A percentile compares a stretch with the other conserved stretches of the same genome.
Evolutionary conservation across 2,797 vertebrate genomes (phyloP).

Genomic region (Pyrocephalus nanus): DNA sequence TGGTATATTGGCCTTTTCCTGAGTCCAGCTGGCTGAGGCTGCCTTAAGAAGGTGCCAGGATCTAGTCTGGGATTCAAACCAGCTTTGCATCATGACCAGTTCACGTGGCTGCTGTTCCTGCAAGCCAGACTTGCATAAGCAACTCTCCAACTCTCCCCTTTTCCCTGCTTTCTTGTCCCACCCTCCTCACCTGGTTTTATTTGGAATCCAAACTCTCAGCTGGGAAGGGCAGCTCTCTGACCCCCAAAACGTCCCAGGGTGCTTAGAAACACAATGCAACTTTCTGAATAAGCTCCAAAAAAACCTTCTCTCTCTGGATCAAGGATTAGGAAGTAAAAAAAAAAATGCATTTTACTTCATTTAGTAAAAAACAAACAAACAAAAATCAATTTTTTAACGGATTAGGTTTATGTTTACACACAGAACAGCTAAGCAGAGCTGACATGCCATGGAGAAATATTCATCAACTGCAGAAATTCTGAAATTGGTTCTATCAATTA

Average conservation of each 20-base stretch:
- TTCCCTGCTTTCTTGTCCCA: background rate
- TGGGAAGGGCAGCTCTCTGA: background rate
- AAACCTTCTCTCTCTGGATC: background rate
- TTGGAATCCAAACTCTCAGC: background rate
- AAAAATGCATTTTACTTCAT: background rate
- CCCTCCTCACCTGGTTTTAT: background rate
- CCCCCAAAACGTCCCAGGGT: too few species aligned
- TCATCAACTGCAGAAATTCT: background rate
- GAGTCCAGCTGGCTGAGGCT: background rate
- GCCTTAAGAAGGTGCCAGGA: background rate
- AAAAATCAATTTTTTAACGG: background rate
- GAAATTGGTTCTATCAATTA: background rate
- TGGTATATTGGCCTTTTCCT: accelerated
- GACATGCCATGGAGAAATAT: background rate
- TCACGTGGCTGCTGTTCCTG: background rate
- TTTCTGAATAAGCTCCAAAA: background rate
- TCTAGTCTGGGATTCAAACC: background rate
- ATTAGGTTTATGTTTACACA: background rate
- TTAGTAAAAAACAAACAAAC: background rate
- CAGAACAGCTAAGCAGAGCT: background rate
- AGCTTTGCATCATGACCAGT: background rate
- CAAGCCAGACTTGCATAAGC: background rate
- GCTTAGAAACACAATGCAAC: background rate
- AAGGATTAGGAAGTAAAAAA: background rate
- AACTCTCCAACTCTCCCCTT: background rate